Evolutionary conservation across 1,140 invertebrate genomes (phyloP).

Genomic region (Epicauta chinensis): DNA sequence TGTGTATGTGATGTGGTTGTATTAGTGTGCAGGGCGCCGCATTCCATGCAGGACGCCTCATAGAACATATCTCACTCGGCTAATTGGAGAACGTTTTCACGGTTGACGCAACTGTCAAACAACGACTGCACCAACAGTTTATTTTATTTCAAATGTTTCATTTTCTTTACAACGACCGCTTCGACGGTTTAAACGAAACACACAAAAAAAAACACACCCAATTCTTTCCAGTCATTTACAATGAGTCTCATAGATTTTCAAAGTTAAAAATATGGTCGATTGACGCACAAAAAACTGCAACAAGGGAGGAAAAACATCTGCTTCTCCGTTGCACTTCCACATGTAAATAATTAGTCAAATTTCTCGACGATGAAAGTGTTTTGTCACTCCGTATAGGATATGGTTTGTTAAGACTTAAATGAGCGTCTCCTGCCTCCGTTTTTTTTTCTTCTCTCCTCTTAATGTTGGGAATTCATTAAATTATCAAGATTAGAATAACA

Average conservation of each 20-base stretch:
- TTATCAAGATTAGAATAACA: too few species aligned
- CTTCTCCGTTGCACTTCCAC: constrained; percentile 1
- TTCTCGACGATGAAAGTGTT: background rate
- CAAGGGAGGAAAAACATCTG: constrained; percentile 20
- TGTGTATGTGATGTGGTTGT: constrained; percentile 3
- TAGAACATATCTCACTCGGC: constrained; percentile 33
- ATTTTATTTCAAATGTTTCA: constrained; percentile 22
- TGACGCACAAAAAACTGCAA: constrained; percentile 10
- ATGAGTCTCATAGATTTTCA: constrained; percentile 22
- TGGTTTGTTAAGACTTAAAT: too few species aligned
- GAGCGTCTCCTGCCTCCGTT: too few species aligned
- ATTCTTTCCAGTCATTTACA: constrained; percentile 24
- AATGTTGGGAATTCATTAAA: too few species aligned
- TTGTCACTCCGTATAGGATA: too few species aligned
- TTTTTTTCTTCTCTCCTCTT: too few species aligned
- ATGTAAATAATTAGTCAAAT: constrained; percentile 15
- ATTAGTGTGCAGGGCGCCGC: constrained; percentile 12
- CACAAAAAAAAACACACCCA: constrained; percentile 6
- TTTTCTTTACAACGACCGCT: constrained; percentile 4
- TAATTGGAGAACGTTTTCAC: constrained; percentile 38
- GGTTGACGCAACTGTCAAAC: constrained; percentile 38
- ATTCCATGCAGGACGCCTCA: constrained; percentile 20
- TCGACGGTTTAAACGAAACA: constrained; percentile 22
- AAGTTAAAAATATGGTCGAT: too few species aligned
- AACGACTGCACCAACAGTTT: constrained; percentile 27